Percentiles rank a stretch among this genome's conserved stretches.
Evolutionary conservation across 2,888 invertebrate species (phyloP).

Genomic region (Parthenolecanium corni): DNA sequence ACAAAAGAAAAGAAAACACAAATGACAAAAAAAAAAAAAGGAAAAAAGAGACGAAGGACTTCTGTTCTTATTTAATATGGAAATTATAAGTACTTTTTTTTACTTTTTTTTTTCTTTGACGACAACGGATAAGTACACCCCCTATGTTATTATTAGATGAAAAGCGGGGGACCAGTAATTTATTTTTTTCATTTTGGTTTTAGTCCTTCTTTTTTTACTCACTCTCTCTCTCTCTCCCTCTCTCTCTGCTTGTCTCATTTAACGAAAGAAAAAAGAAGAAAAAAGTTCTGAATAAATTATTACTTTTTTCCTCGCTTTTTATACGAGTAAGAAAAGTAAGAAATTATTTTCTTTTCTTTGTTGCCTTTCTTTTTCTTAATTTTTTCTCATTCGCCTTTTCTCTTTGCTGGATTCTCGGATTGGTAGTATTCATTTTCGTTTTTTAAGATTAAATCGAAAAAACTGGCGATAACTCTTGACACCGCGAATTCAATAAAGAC

Average conservation of each 20-base stretch:
- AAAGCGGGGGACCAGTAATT: slow-evolving; percentile 26
- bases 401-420: neutral
- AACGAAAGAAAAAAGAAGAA: slow-evolving; percentile 1
- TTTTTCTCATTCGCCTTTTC: neutral
- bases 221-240: no score
- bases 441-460: neutral
- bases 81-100: slow-evolving; percentile 26
- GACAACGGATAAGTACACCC: slow-evolving; percentile 15
- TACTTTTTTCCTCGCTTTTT: slow-evolving; percentile 13
- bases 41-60: slow-evolving; percentile 12
- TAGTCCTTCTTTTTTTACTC: no score
- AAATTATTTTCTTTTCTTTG: slow-evolving; percentile 8
- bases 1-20: slow-evolving; percentile 15
- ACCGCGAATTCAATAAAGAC: no score
- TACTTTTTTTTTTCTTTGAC: neutral
- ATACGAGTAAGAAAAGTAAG: neutral
- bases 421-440: neutral
- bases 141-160: slow-evolving; percentile 26
- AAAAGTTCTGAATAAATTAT: slow-evolving; percentile 23
- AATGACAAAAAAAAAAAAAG: slow-evolving; percentile 14
- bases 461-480: no score
- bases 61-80: slow-evolving; percentile 27
- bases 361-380: neutral
- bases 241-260: slow-evolving; percentile 13
- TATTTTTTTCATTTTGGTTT: slow-evolving; percentile 25